Base-by-base conservation (phyloP, 2,888 invertebrate genomes). In the Rhagium mordax region DNA sequence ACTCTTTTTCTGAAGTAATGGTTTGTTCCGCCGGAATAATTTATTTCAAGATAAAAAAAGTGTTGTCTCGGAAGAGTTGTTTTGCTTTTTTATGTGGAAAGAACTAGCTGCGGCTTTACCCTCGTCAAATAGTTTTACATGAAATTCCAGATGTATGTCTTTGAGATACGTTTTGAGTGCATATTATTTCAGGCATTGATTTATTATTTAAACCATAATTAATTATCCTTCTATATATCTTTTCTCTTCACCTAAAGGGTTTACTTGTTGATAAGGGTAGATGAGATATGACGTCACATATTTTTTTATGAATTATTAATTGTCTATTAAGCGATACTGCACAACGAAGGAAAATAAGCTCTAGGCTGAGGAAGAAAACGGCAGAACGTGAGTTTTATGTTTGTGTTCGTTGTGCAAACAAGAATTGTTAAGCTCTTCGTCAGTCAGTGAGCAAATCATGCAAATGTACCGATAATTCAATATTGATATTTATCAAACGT, bases 101-200 rank as follows among this genome's bases (percentile, higher is more conserved):
- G 48, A 61, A 61, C 33, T 61, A 61, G 48, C 61, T 29, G 61
- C 21, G 61, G 61, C 47, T 61, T 61, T 29, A 47, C 61, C 61
- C 61, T 61, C 61, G 61, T 61, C 61, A 61, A 16, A 61, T 47
- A 61, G 61, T 61, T 61, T 27, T 61, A 61, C 47, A 61, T 18
- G 61, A 24, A 61, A n/a, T 47, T 48, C 61, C 61, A 61, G 61
- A 61, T 47, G 47, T 20, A 48, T 41, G 16, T 60, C 59, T 60
- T 60, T 60, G 51, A 51, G 10, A 10, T 51, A 18, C 51, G 18
- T 51, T 51, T 51, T 20, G 18, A 20, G 18, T 51, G n/a, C n/a
- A n/a, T n/a, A n/a, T n/a, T n/a, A 10, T 51, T 18, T 51, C 51
- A 51, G 20, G 8, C 51, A 51, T 51, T 51, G 51, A 51, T 18